Evolutionary conservation across 2,888 invertebrate species (phyloP).

Genomic region (Dynastes tityus): DNA sequence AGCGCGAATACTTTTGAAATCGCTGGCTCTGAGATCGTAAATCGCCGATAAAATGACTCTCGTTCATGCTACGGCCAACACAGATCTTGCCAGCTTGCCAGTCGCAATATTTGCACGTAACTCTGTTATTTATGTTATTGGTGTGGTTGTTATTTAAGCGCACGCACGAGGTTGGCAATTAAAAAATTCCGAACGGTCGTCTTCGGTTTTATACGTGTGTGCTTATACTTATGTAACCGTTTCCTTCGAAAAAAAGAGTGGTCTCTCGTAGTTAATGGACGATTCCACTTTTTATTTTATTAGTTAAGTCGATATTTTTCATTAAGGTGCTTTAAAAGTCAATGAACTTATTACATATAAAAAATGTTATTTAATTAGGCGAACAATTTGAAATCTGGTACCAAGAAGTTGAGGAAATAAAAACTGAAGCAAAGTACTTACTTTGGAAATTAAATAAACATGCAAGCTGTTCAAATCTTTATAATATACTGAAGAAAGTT

Average conservation of each 20-base stretch:
- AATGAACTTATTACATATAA: neutral
- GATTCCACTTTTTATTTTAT: neutral
- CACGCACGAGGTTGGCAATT: neutral
- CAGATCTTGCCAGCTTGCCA: constrained; percentile 14
- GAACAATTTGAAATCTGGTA: neutral
- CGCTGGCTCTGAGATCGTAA: neutral
- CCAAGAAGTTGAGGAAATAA: no score
- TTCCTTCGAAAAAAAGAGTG: neutral
- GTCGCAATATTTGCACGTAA: constrained; percentile 33
- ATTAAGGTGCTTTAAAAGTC: neutral
- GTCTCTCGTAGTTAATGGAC: neutral
- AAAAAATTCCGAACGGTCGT: constrained; percentile 28
- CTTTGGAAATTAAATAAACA: no score
- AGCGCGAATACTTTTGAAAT: constrained; percentile 2
- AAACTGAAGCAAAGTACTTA: no score
- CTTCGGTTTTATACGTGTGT: constrained; percentile 2
- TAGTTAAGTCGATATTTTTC: neutral
- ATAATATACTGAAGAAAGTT: no score
- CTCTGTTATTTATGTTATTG: constrained; percentile 34
- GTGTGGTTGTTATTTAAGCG: constrained; percentile 21
- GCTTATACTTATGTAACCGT: constrained; percentile 15
- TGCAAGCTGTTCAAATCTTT: no score
- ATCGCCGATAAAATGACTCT: constrained; percentile 5
- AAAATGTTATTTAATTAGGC: neutral
- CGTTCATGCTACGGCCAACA: constrained; percentile 9